These are phyloP conservation scores for Taeniopygia guttata DNA, from an alignment of 2,797 vertebrate genomes.

Conservation along the genomic window DNA sequence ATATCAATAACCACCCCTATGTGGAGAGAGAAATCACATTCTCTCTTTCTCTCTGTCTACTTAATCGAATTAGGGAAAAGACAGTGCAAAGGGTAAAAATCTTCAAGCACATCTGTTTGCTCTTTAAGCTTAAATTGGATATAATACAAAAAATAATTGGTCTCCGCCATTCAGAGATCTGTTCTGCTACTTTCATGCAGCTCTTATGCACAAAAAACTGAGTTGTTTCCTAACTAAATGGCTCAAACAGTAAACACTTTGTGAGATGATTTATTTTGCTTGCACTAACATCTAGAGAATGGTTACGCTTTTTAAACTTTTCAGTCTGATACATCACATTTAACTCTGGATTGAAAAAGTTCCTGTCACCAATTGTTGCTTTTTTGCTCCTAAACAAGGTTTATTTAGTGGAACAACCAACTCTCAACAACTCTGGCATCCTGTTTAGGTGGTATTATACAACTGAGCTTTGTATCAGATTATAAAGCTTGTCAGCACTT, in stretches of 20 bases:
- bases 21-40: background rate
- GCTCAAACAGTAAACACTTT: background rate
- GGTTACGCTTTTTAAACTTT: background rate
- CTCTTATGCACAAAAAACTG: background rate
- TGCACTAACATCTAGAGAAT: background rate
- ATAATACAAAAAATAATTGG: background rate
- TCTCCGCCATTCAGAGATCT: background rate
- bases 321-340: background rate
- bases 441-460: background rate
- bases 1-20: fast-evolving
- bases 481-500: conserved; percentile 3
- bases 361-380: background rate
- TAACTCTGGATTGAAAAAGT: background rate
- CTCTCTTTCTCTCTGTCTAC: background rate
- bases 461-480: background rate
- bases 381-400: background rate
- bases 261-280: background rate
- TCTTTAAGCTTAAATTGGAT: background rate
- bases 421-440: background rate
- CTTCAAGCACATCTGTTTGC: background rate
- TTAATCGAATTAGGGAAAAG: background rate
- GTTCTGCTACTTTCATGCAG: background rate
- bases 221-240: background rate
- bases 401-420: background rate
- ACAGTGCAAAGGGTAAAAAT: background rate